Evolutionary conservation across 2,113 vertebrate genomes (phyloP).

Genomic region (Girardinichthys multiradiatus): DNA sequence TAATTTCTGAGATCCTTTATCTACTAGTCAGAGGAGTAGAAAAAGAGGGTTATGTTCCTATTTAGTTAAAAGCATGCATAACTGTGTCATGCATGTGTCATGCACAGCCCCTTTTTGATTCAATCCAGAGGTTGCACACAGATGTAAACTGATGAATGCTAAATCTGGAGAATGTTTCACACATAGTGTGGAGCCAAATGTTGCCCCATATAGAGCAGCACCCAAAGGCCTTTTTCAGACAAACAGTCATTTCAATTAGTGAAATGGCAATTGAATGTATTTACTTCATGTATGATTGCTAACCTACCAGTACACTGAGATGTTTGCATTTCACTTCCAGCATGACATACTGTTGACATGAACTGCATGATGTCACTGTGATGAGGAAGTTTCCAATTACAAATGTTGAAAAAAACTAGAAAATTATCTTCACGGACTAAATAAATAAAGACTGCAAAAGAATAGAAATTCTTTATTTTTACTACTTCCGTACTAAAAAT

Average conservation of each 20-base stretch:
- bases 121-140: conserved; percentile 38
- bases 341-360: neutral
- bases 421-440: no score
- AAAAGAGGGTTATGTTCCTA: neutral
- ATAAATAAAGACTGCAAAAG: no score
- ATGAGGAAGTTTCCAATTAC: no score
- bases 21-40: neutral
- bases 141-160: conserved; percentile 30
- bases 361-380: neutral
- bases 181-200: neutral
- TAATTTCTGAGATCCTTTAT: conserved; percentile 13
- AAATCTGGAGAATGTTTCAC: conserved; percentile 15
- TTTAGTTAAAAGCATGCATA: conserved; percentile 61
- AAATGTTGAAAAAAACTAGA: no score
- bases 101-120: conserved; percentile 25
- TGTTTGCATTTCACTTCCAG: neutral
- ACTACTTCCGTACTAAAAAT: no score
- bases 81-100: conserved; percentile 35
- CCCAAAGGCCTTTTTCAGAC: neutral
- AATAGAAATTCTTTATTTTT: no score
- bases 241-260: neutral
- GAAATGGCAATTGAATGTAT: neutral
- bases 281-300: neutral
- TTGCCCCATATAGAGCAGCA: neutral
- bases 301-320: neutral